Base-by-base conservation (phyloP, 2,888 invertebrate species). In the Argyresthia albistria region DNA sequence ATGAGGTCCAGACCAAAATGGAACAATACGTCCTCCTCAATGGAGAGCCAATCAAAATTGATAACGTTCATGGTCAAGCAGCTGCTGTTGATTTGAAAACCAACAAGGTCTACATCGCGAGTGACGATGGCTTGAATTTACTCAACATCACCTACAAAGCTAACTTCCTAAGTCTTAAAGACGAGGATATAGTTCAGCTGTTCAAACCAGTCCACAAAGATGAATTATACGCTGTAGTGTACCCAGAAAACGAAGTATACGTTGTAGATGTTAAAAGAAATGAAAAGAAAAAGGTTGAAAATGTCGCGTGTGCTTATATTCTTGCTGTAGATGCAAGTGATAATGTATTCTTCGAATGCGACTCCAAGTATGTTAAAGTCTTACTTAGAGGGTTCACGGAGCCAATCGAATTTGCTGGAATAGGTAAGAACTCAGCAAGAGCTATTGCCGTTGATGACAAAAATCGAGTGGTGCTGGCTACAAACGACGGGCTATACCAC, bases 351-450 rank as follows among this genome's bases (percentile, higher is more conserved):
- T 87, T 80, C 39, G 86, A 86, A 65, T 86, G 87, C 50, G 84
- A 84, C 64, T 80, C 86, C 0, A 86, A 86, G 51, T 86, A 84
- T 42, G 75, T 86, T 2, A 86, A 84, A 57, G 73, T 86, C 43
- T 53, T 86, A 52, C 60, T 83, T 0, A 82, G 72, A 70, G 84
- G 73, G 46, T 87, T 81, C 52, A 70, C 76, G 52, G 87, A 86
- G 45, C 77, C 87, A 0, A 69, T 87, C 43, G 86, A 86, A 47
- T 87, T 71, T 66, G 80, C 78, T 35, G 87, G 86, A 4, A 69
- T 87, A 7, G 60, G 70, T 0, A 86, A 80, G 52, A 80, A 84
- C 58, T 63, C 78, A 4, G 83, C 81, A 0, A 68, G 83, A 61
- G 83, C 83, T 0, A 63, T 87, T 0, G 56, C 76, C 0, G 60